Evolutionary conservation across 2,888 invertebrate genomes (phyloP), one percentile per base, ranked within the genome.

Genomic region (Hydraecia micacea): DNA sequence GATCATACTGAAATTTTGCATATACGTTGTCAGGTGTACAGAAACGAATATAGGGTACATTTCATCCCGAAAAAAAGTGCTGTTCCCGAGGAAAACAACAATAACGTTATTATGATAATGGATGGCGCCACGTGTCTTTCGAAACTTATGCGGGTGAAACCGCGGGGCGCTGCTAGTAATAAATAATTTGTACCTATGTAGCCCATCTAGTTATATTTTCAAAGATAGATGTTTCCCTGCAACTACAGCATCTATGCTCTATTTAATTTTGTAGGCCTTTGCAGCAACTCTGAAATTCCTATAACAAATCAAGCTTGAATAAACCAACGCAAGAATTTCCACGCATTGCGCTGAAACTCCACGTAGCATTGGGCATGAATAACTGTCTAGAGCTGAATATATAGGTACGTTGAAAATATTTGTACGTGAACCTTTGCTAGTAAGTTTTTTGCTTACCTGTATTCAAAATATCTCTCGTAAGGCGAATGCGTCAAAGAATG

Each of bases 321-420:
- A 80, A 80, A 32, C 49, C 52, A 85, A 65, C 32, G 36, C 4
- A 80, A 74, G 52, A 55, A 69, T 65, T 80, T 60, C 21, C 58
- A 75, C 67, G 71, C 36, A 80, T 28, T 80, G 80, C 85, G 49
- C 71, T 80, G n/a, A 60, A 85, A 68, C 58, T 32, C 32, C 25
- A 75, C 72, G 65, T 72, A 80, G n/a, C 63, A 65, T 65, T 69
- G 11, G 46, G n/a, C 74, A 72, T 75, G 81, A 85, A 80, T 83
- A 68, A 80, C 68, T 75, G 52, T 71, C 66, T 55, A 7, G 32
- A 39, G 36, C 15, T n/a, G 58, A 60, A 72, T 68, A 65, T 68
- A 62, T 49, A 36, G 32, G 49, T 78, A 67, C 36, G 32, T 32
- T 66, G 15, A 7, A 71, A 71, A 79, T 49, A 5, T 60, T 83